phyloP scores from a whole-genome alignment of 2,797 vertebrate genomes.

The Squalus acanthias region DNA sequence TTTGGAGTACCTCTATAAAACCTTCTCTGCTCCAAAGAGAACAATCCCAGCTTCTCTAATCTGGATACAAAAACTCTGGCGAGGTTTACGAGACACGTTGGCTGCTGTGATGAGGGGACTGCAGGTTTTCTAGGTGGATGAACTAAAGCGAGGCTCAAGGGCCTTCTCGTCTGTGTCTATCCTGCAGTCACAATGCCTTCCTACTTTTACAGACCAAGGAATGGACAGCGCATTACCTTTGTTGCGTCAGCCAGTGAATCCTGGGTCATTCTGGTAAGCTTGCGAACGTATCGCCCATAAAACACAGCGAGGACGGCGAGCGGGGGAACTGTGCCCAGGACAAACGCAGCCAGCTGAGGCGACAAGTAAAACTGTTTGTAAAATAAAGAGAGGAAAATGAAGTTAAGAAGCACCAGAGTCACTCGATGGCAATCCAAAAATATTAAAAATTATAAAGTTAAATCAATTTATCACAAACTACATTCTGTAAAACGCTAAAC shows the following conservation, averaged over 20 bases:
- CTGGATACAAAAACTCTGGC: not conserved
- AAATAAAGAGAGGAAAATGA: constrained; percentile 40
- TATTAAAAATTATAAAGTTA: not conserved
- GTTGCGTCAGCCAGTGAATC: constrained; percentile 91
- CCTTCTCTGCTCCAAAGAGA: not conserved
- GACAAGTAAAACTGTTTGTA: constrained; percentile 82
- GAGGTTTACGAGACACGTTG: not conserved
- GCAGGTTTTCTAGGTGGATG: not conserved
- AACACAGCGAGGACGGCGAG: constrained; percentile 73
- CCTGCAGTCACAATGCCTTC: not conserved
- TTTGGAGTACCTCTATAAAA: not conserved
- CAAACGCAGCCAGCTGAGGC: constrained; percentile 80
- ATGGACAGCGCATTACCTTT: constrained; percentile 62
- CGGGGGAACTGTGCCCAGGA: constrained; percentile 83
- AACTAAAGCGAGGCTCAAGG: not conserved
- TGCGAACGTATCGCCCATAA: constrained; percentile 82
- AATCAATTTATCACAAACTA: not conserved
- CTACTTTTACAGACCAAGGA: not conserved
- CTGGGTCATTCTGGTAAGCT: constrained; percentile 81
- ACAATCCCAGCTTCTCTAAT: not conserved
- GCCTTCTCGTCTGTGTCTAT: not conserved
- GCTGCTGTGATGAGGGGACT: not conserved
- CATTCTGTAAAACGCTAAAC: not conserved
- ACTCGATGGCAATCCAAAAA: not conserved
- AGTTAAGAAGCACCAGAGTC: not conserved